Evolutionary conservation across 2,113 vertebrate genomes (phyloP).

Genomic region (Anolis sagrei): DNA sequence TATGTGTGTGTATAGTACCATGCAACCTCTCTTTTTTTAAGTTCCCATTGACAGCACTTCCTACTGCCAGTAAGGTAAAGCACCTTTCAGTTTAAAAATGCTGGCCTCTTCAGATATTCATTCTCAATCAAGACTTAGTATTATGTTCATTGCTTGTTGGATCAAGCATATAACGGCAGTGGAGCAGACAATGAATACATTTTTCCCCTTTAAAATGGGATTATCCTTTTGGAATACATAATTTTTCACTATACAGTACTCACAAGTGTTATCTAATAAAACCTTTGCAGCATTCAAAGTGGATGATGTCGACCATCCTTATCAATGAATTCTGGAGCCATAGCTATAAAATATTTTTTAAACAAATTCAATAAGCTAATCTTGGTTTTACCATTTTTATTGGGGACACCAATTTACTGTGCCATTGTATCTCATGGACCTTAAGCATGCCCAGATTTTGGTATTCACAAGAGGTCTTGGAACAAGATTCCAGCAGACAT

Average conservation of each 20-base stretch:
- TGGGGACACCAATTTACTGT: too few species aligned
- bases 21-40: neutral
- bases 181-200: neutral
- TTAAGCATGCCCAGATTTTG: too few species aligned
- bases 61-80: neutral
- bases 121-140: neutral
- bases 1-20: too few species aligned
- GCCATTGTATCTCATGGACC: too few species aligned
- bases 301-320: too few species aligned
- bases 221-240: neutral
- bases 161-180: neutral
- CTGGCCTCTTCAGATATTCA: neutral
- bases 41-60: neutral
- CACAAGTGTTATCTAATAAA: neutral
- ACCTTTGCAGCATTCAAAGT: neutral
- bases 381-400: too few species aligned
- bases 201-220: neutral
- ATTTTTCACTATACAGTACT: neutral
- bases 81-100: neutral
- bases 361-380: too few species aligned
- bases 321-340: too few species aligned
- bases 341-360: too few species aligned
- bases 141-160: neutral
- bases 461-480: too few species aligned
- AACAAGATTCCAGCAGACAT: too few species aligned